Evolutionary conservation across 2,888 invertebrate species (phyloP), one percentile per base, ranked within the genome.

Genomic region (Ophion ellenae): DNA sequence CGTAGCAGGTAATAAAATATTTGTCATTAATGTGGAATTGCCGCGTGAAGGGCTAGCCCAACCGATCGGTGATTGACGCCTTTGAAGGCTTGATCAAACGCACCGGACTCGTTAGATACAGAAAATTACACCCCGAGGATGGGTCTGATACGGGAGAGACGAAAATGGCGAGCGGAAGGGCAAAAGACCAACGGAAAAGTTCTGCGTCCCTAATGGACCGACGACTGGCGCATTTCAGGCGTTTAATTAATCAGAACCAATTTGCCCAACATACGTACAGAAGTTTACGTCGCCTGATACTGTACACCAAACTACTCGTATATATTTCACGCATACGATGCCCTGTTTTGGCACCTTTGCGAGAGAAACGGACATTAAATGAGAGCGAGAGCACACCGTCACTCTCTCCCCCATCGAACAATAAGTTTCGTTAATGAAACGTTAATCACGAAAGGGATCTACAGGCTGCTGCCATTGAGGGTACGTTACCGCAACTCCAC

Each of bases 211-310:
- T 4, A 64, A 63, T 63, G 70, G 78, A 77, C 64, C 40, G 45
- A 71, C 45, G 57, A 47, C 32, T 69, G 40, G 40, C 36, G 69
- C 73, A 77, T 77, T 75, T 28, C 79, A 32, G 71, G 73, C 77
- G 76, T 83, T 80, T 83, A 83, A 85, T 85, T 85, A 85, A 85
- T 85, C 85, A 85, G 80, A 80, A 83, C 79, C 76, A 85, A 85
- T 85, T 85, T 85, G 76, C 66, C 59, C 73, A 67, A 69, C 57
- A 53, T 70, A 47, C 24, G 64, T n/a, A 47, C 47, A n/a, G 59
- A 59, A 63, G 24, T 69, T 61, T 17, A 59, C 59, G n/a, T 71
- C 47, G 45, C 28, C 45, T 71, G 53, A 61, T 10, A 10, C 36
- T 71, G 36, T 66, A 66, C 32, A 61, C 59, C 28, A 32, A 75